Evolutionary conservation across 2,797 vertebrate genomes (phyloP).

Genomic region (Periophthalmus magnuspinnatus): DNA sequence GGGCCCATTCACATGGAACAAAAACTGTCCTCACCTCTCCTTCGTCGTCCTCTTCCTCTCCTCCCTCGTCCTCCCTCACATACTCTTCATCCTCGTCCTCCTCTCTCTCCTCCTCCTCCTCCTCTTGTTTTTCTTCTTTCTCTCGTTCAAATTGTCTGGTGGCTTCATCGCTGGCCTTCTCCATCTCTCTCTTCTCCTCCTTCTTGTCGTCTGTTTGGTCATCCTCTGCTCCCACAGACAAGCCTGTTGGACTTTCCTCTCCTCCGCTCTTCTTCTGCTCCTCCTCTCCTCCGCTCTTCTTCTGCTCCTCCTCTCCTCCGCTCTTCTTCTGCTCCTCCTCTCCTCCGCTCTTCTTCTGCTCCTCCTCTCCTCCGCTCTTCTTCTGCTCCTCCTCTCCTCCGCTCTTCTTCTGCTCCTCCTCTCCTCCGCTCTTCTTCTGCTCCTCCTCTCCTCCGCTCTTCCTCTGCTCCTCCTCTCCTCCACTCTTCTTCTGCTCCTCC

Average conservation of each 20-base stretch:
- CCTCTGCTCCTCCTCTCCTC: too few relatives aligned
- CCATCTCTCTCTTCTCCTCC: conserved; percentile 80
- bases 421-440: too few relatives aligned
- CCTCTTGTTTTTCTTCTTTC: conserved; percentile 56
- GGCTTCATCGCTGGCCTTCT: conserved; percentile 84
- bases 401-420: too few relatives aligned
- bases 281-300: conserved; percentile 29
- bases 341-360: too few relatives aligned
- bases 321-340: too few relatives aligned
- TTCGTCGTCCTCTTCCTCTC: conserved; percentile 63
- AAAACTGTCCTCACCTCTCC: conserved; percentile 58
- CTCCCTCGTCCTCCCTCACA: conserved; percentile 57
- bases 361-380: too few relatives aligned
- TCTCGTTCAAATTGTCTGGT: conserved; percentile 80
- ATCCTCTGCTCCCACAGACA: conserved; percentile 12
- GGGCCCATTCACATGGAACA: too few relatives aligned
- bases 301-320: background rate
- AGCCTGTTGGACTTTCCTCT: conserved; percentile 17
- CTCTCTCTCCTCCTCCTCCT: conserved; percentile 42
- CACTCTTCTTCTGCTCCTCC: too few relatives aligned
- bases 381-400: too few relatives aligned
- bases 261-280: too few relatives aligned
- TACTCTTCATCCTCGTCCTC: conserved; percentile 53
- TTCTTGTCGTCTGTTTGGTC: conserved; percentile 34
- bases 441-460: too few relatives aligned